Percentiles rank a stretch among this genome's conserved stretches.
Conservation (phyloP, 1,140 invertebrate genomes). For the Maniola jurtina region DNA sequence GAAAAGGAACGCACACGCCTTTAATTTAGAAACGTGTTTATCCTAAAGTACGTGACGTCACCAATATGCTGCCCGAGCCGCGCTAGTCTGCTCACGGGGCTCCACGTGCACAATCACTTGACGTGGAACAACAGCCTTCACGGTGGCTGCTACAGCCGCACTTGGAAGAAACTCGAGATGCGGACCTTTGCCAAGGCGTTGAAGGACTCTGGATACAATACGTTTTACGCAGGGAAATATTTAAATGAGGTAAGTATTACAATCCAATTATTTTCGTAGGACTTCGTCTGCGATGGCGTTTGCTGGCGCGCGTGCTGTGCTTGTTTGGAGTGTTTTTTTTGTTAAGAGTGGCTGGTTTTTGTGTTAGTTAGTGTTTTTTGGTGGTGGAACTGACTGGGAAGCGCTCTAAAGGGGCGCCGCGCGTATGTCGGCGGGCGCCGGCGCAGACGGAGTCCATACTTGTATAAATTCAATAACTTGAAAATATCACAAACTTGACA, state of each 20-base stretch:
- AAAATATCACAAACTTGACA: no score
- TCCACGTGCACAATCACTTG: slow-evolving; percentile 90
- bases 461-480: no score
- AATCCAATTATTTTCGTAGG: no score
- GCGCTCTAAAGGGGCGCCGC: no score
- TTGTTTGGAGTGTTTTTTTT: no score
- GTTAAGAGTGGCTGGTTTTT: no score
- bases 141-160: slow-evolving; percentile 86
- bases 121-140: slow-evolving; percentile 87
- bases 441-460: no score
- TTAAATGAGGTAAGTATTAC: slow-evolving; percentile 86
- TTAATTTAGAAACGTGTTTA: not conserved
- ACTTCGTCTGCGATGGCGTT: no score
- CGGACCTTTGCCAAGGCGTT: slow-evolving; percentile 85
- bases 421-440: no score
- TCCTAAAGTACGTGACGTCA: slow-evolving; percentile 84
- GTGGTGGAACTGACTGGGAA: no score
- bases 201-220: slow-evolving; percentile 82
- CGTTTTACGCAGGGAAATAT: slow-evolving; percentile 94
- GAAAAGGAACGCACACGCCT: not conserved
- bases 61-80: slow-evolving; percentile 95
- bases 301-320: no score
- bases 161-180: slow-evolving; percentile 82
- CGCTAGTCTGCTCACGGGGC: slow-evolving; percentile 90
- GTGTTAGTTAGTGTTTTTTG: no score